Percentiles rank a stretch among this genome's conserved stretches.
phyloP scores from a whole-genome alignment of 2,797 vertebrate species.

The Champsocephalus gunnari region DNA sequence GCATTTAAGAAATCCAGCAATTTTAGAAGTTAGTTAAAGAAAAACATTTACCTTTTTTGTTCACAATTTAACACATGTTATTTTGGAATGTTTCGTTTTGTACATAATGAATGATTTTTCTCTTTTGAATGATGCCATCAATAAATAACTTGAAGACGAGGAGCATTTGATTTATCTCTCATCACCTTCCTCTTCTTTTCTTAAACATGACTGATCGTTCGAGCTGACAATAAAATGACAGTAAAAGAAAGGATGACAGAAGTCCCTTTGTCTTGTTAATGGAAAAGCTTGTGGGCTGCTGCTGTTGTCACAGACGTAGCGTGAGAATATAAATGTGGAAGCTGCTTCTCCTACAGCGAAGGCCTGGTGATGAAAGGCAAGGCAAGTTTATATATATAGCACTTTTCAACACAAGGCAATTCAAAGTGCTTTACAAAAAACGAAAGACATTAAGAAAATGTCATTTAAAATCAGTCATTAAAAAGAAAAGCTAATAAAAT shows the following conservation, averaged over 20 bases:
- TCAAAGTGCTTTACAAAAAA: too few relatives aligned
- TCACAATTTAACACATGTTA: background rate
- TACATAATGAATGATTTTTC: background rate
- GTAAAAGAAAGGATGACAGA: background rate
- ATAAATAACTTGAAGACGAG: background rate
- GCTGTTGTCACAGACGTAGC: background rate
- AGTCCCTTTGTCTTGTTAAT: background rate
- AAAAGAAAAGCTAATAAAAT: too few relatives aligned
- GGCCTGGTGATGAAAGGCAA: too few relatives aligned
- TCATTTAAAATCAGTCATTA: too few relatives aligned
- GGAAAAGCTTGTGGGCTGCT: background rate
- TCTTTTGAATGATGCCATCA: background rate
- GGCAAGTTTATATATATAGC: too few relatives aligned
- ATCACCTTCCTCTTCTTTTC: background rate
- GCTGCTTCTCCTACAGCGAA: background rate
- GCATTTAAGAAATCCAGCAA: too few relatives aligned
- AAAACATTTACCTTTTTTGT: too few relatives aligned
- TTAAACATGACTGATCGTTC: background rate
- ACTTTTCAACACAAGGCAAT: too few relatives aligned
- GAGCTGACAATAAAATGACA: background rate
- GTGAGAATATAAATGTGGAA: background rate
- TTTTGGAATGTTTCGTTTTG: background rate
- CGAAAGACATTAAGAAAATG: too few relatives aligned
- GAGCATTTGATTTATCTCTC: background rate
- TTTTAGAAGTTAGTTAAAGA: too few relatives aligned